phyloP scores from a whole-genome alignment of 2,888 invertebrate genomes.

The Litoditis marina region DNA sequence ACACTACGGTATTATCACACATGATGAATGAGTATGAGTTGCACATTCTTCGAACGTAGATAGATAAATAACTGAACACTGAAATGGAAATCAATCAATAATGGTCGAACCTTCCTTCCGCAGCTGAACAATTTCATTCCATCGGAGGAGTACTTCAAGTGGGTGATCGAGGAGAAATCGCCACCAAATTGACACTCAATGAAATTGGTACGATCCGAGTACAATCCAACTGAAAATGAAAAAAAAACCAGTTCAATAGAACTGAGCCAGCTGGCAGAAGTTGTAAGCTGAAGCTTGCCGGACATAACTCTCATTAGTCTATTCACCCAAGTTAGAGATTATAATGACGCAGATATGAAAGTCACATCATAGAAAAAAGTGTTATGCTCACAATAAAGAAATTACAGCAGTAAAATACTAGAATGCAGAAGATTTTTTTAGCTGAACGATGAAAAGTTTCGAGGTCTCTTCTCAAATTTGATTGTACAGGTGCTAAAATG shows the following conservation, averaged over 20 bases:
- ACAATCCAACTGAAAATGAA: conserved; percentile 14
- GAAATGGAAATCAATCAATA: neutral
- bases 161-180: conserved; percentile 12
- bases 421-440: too few species aligned
- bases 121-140: conserved; percentile 24
- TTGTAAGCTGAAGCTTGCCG: neutral
- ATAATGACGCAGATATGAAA: too few species aligned
- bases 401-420: neutral
- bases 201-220: conserved; percentile 18
- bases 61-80: neutral
- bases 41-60: too few species aligned
- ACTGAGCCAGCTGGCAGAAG: neutral
- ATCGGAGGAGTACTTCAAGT: conserved; percentile 23
- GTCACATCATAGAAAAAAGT: too few species aligned
- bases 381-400: too few species aligned
- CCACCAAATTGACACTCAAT: conserved; percentile 18
- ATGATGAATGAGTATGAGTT: too few species aligned
- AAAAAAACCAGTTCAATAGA: neutral
- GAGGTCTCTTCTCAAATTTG: too few species aligned
- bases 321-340: too few species aligned
- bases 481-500: too few species aligned
- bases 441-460: too few species aligned
- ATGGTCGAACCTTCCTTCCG: conserved; percentile 16
- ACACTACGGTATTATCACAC: too few species aligned
- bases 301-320: too few species aligned